Evolutionary conservation across 2,888 invertebrate genomes (phyloP).

Genomic region (Troides oblongomaculatus): DNA sequence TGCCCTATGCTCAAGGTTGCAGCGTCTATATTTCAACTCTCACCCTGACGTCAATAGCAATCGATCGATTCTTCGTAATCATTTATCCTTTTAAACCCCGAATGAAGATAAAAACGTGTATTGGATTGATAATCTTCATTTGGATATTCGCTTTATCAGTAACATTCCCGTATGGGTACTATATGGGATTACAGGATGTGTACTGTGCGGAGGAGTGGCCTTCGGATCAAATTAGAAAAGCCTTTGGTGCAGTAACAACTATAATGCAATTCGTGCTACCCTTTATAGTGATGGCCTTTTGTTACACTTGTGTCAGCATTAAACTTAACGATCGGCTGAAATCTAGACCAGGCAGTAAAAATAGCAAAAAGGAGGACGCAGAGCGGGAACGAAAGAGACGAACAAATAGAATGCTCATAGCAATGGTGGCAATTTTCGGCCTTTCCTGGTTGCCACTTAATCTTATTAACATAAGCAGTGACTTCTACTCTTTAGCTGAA

Average conservation of each 20-base stretch:
- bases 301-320: constrained; percentile 90
- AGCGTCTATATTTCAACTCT: constrained; percentile 94
- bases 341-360: constrained; percentile 86
- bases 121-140: constrained; percentile 87
- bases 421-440: constrained; percentile 94
- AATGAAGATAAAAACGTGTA: constrained; percentile 88
- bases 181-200: constrained; percentile 82
- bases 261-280: constrained; percentile 93
- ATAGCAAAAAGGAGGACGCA: constrained; percentile 86
- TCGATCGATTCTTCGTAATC: constrained; percentile 94
- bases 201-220: constrained; percentile 90
- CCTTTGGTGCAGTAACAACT: constrained; percentile 89
- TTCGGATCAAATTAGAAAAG: constrained; percentile 83
- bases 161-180: constrained; percentile 92
- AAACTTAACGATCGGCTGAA: constrained; percentile 87
- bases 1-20: constrained; percentile 92
- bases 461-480: constrained; percentile 87
- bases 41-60: constrained; percentile 94
- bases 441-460: constrained; percentile 93
- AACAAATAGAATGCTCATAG: constrained; percentile 94
- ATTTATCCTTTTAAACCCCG: constrained; percentile 91
- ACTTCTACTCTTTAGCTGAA: constrained; percentile 82
- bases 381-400: constrained; percentile 89
- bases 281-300: constrained; percentile 91
- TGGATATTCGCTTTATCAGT: constrained; percentile 90